Percentiles rank a stretch among this genome's conserved stretches.
phyloP scores from a whole-genome alignment of 2,113 vertebrate species.

The Boleophthalmus pectinirostris region DNA sequence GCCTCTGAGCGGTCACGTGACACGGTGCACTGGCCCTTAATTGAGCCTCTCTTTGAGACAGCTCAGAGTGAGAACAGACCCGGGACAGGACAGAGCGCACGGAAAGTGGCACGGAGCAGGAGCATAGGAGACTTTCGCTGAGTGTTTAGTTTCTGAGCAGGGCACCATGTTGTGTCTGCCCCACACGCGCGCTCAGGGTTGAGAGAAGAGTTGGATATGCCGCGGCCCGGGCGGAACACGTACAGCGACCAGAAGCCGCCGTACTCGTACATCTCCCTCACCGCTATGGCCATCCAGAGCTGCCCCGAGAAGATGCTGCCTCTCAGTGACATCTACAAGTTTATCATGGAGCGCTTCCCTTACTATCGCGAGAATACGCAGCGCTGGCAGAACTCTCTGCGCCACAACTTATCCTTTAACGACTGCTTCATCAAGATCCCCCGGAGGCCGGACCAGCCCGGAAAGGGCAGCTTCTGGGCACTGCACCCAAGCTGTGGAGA shows the following conservation, averaged over 20 bases:
- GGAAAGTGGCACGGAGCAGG: not conserved
- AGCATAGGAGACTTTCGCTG: not conserved
- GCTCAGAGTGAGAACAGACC: not conserved
- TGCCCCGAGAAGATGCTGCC: slow-evolving; percentile 96
- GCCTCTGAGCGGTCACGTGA: slow-evolving; percentile 7
- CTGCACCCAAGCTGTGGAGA: slow-evolving; percentile 94
- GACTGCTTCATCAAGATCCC: slow-evolving; percentile 98
- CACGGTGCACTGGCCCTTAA: slow-evolving; percentile 4
- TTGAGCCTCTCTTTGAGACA: not conserved
- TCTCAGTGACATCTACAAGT: slow-evolving; percentile 95
- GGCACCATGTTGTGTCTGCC: not conserved
- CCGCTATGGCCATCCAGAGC: slow-evolving; percentile 96
- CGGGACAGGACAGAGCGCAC: not conserved
- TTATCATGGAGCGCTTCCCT: slow-evolving; percentile 96
- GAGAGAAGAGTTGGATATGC: slow-evolving; percentile 73
- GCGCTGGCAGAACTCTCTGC: slow-evolving; percentile 95
- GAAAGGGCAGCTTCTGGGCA: slow-evolving; percentile 96
- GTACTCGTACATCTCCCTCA: slow-evolving; percentile 95
- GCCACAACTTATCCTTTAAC: slow-evolving; percentile 97
- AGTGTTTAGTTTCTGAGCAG: not conserved
- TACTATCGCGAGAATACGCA: slow-evolving; percentile 95
- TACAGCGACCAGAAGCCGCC: slow-evolving; percentile 96
- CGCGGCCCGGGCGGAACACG: slow-evolving; percentile 93
- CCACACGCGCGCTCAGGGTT: not conserved
- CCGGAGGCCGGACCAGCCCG: slow-evolving; percentile 90